Percentiles rank a stretch among this genome's conserved stretches.
Evolutionary conservation across 2,797 vertebrate species (phyloP).

Genomic region (Cirrhinus molitorella): DNA sequence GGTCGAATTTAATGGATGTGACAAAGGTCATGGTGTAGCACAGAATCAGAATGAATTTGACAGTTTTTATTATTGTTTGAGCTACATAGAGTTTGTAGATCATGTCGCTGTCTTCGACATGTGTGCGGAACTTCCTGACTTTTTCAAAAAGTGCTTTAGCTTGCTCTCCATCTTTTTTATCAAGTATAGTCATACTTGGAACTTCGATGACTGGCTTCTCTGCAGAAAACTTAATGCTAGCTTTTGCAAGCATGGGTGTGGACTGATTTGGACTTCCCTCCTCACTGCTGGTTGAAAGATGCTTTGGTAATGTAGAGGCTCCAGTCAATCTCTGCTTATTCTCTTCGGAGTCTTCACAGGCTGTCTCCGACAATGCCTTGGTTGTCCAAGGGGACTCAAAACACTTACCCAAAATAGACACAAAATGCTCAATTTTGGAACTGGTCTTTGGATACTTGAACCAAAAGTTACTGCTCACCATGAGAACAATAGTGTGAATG

Average conservation of each 20-base stretch:
- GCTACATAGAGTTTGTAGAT: conserved; percentile 97
- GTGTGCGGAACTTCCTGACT: conserved; percentile 94
- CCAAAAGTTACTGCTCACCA: conserved; percentile 99
- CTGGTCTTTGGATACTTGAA: conserved; percentile 99
- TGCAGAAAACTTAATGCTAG: conserved; percentile 91
- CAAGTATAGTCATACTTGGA: conserved; percentile 95
- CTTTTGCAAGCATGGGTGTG: conserved; percentile 90
- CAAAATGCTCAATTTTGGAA: conserved; percentile 99
- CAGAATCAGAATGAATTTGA: conserved; percentile 97
- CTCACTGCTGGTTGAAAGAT: conserved; percentile 95
- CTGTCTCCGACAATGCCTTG: conserved; percentile 96
- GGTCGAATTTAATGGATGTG: conserved; percentile 93
- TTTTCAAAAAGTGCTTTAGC: conserved; percentile 99
- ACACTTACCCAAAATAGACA: conserved; percentile 97
- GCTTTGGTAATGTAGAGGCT: conserved; percentile 90
- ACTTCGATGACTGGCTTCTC: conserved; percentile 94
- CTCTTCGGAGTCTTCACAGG: conserved; percentile 97
- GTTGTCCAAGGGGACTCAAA: conserved; percentile 99
- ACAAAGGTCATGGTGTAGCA: conserved; percentile 97
- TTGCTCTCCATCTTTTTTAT: conserved; percentile 98
- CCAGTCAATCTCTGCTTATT: conserved; percentile 94
- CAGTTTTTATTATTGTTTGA: conserved; percentile 96
- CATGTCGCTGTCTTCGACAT: conserved; percentile 96
- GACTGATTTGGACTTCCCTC: conserved; percentile 95
- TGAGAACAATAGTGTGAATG: conserved; percentile 97